Evolutionary conservation across 2,888 invertebrate genomes (phyloP).

Genomic region (Urechis unicinctus): DNA sequence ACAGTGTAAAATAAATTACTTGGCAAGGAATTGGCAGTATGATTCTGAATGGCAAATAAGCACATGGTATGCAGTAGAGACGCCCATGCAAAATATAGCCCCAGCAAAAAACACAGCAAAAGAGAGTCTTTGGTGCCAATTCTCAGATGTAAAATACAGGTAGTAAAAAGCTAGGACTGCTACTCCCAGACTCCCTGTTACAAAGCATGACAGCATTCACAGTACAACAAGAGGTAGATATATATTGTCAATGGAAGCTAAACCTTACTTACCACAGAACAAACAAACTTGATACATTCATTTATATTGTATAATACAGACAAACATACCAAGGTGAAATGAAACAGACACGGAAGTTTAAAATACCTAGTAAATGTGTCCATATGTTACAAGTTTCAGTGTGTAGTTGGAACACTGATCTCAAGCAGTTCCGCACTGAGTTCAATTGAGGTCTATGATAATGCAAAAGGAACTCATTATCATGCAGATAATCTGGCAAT

Average conservation of each 20-base stretch:
- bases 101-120: conserved; percentile 64
- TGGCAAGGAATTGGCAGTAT: conserved; percentile 90
- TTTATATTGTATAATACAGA: not conserved
- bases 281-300: no score
- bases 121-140: conserved; percentile 10
- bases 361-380: conserved; percentile 74
- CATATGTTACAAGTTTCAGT: conserved; percentile 98
- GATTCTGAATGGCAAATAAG: conserved; percentile 94
- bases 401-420: conserved; percentile 90
- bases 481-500: conserved; percentile 89
- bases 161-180: conserved; percentile 57
- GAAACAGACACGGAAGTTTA: not conserved
- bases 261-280: no score
- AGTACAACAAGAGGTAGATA: conserved; percentile 4
- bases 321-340: not conserved
- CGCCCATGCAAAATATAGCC: conserved; percentile 86
- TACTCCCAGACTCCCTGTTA: conserved; percentile 15
- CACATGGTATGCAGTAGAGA: conserved; percentile 92
- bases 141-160: not conserved
- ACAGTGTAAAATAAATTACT: conserved; percentile 56
- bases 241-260: not conserved
- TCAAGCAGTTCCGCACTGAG: conserved; percentile 88
- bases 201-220: no score
- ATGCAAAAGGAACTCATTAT: conserved; percentile 88
- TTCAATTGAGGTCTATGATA: conserved; percentile 91